Conservation (phyloP, 2,888 invertebrate genomes). For the Latrodectus hesperus region DNA sequence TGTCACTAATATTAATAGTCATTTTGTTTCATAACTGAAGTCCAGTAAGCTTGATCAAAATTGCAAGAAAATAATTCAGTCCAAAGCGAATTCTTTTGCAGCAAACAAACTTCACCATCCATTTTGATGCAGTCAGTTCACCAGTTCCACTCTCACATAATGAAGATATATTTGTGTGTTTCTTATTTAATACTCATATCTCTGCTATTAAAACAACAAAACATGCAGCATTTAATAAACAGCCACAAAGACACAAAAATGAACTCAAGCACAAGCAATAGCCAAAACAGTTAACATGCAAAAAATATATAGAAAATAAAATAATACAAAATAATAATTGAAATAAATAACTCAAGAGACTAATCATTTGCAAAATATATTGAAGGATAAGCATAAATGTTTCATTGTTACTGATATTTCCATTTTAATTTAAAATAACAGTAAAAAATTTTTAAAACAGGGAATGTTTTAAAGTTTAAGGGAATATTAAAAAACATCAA, state of each 20-base stretch:
- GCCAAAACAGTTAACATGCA: background rate
- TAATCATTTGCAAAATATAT: too few relatives aligned
- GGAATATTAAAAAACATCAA: background rate
- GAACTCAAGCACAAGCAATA: conserved; percentile 18
- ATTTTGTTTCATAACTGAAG: too few relatives aligned
- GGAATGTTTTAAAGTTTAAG: too few relatives aligned
- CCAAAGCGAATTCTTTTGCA: too few relatives aligned
- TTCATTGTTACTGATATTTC: too few relatives aligned
- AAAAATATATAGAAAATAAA: background rate
- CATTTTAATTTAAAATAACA: too few relatives aligned
- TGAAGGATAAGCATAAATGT: too few relatives aligned
- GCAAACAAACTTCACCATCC: background rate
- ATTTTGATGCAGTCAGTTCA: conserved; percentile 26
- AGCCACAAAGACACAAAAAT: conserved; percentile 28
- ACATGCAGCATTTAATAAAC: conserved; percentile 36
- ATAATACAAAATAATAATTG: background rate
- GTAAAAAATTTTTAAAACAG: too few relatives aligned
- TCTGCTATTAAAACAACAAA: conserved; percentile 54
- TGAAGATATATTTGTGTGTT: conserved; percentile 12
- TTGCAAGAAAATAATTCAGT: too few relatives aligned
- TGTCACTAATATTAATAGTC: too few relatives aligned
- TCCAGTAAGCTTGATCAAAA: too few relatives aligned
- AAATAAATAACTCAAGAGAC: background rate
- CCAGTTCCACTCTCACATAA: conserved; percentile 22
- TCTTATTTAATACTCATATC: conserved; percentile 38